Evolutionary conservation across 2,113 vertebrate species (phyloP), one percentile per base, ranked within the genome.

Genomic region (Labeo catla): DNA sequence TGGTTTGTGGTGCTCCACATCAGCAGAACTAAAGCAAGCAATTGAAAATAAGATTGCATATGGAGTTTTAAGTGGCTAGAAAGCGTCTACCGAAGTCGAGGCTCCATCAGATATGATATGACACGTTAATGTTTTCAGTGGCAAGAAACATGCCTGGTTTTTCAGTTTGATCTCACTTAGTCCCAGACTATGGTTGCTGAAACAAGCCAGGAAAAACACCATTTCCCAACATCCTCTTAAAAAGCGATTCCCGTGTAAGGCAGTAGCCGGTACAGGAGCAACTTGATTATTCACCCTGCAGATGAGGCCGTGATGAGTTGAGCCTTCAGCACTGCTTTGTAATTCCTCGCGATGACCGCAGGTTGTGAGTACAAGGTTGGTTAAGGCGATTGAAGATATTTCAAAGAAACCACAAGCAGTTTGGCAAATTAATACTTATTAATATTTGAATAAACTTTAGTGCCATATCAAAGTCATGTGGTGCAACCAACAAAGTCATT

Each of bases 81-180:
- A n/a, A 65, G 61, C 78, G 34, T 49, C 34, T 57, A 61, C 77
- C 1, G 7, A 79, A 65, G 34, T 43, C n/a, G 21, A 39, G 79
- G 79, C 43, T 81, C n/a, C 59, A 81, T 66, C 59, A 81, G 79
- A 81, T 66, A 81, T 81, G 59, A 81, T 66, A 49, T 81, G 79
- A 66, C 79, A 66, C 0, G 4, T 66, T 81, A 34, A 66, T 81
- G 79, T 81, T 65, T 65, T 65, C 79, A 19, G 59, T 49, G 79
- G 79, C 61, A 19, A n/a, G 65, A 81, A 66, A 66, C 79, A 81
- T 63, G 78, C n/a, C 57, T 54, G 49, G 39, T 77, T 54, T 77
- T 52, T 52, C 57, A 77, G 52, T 79, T 57, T 47, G 43, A 65
- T 81, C 59, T 65, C 21, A 49, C 59, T 49, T 28, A 19, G 43